Percentiles rank a stretch among this genome's conserved stretches.
Evolutionary conservation across 2,797 vertebrate species (phyloP).

Genomic region (Triplophysa yarkandensis): DNA sequence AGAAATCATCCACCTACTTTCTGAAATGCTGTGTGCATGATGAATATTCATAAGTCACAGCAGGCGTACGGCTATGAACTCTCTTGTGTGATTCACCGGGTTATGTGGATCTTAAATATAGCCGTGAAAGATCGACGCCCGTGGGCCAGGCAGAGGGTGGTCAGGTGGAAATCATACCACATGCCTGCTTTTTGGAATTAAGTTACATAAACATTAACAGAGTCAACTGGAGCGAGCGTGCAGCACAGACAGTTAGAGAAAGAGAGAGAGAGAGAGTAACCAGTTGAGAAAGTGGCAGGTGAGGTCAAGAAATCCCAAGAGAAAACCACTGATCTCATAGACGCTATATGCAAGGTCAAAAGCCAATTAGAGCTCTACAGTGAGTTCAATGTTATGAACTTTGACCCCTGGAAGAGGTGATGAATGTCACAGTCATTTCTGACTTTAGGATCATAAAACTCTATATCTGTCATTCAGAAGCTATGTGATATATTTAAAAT

Average conservation of each 20-base stretch:
- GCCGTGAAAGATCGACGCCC: slow-evolving; percentile 25
- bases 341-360: slow-evolving; percentile 50
- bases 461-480: no score
- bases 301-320: slow-evolving; percentile 57
- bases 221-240: background rate
- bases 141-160: slow-evolving; percentile 9
- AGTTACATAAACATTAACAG: slow-evolving; percentile 61
- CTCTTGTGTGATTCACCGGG: slow-evolving; percentile 38
- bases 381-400: slow-evolving; percentile 51
- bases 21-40: slow-evolving; percentile 60
- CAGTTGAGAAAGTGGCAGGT: background rate
- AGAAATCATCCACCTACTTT: slow-evolving; percentile 62
- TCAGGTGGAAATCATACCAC: slow-evolving; percentile 27
- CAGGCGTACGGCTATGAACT: background rate
- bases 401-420: slow-evolving; percentile 20
- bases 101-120: slow-evolving; percentile 34
- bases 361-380: slow-evolving; percentile 51
- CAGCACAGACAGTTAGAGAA: background rate
- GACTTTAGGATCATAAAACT: no score
- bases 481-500: no score
- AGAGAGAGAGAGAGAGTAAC: background rate
- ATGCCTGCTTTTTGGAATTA: slow-evolving; percentile 36
- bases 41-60: slow-evolving; percentile 49
- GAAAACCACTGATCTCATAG: background rate
- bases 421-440: slow-evolving; percentile 1